Conservation (phyloP, 2,888 invertebrate genomes). For the Leptarthrus brevirostris region DNA sequence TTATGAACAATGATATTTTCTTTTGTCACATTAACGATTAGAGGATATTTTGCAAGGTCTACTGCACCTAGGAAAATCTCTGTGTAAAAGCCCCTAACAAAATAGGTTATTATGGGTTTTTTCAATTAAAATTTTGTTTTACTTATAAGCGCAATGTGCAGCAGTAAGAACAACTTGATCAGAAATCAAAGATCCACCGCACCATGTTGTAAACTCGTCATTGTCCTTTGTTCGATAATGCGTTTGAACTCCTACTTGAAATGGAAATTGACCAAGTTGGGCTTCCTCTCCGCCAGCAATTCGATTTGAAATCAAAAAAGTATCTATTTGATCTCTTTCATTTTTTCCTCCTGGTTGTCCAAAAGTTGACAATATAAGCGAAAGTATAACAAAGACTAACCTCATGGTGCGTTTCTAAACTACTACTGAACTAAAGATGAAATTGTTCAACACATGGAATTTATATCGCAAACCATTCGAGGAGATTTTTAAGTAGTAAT, state of each 20-base stretch:
- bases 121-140: no score
- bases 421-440: no score
- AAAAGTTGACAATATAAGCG: no score
- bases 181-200: conserved; percentile 12
- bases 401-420: no score
- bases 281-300: conserved; percentile 11
- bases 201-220: neutral
- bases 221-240: conserved; percentile 1
- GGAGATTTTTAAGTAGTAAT: no score
- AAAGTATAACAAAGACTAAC: no score
- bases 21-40: neutral
- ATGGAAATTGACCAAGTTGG: conserved; percentile 11
- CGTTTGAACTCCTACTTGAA: conserved; percentile 17
- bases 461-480: no score
- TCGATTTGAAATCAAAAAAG: conserved; percentile 1
- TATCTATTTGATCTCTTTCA: no score
- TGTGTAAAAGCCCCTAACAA: neutral
- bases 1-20: conserved; percentile 6
- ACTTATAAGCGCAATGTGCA: conserved; percentile 6
- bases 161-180: conserved; percentile 4
- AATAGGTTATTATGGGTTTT: no score
- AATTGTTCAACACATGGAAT: no score
- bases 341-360: no score
- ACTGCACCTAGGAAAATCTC: neutral
- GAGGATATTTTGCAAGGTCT: neutral